A percentile compares a stretch with the other conserved stretches of the same genome.
Evolutionary conservation across 2,113 vertebrate genomes (phyloP).

Genomic region (Petromus typicus): DNA sequence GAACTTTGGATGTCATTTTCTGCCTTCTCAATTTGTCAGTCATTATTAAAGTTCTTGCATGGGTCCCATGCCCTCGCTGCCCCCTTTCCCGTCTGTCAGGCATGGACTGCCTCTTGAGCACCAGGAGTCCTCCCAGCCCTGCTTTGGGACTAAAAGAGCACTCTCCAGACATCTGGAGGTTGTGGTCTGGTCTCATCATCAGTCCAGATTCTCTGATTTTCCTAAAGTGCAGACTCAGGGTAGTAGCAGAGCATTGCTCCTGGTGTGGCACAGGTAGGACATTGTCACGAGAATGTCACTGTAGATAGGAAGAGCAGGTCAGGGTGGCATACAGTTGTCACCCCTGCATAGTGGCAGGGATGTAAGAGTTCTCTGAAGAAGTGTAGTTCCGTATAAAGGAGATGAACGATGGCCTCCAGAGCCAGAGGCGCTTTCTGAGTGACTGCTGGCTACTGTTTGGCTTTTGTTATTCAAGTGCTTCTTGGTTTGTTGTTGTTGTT

Average conservation of each 20-base stretch:
- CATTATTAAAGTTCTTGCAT: not conserved
- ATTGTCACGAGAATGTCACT: not conserved
- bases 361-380: not conserved
- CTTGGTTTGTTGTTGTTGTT: no score
- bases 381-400: not conserved
- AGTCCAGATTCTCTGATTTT: not conserved
- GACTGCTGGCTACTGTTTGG: not conserved
- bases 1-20: not conserved
- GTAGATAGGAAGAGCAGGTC: not conserved
- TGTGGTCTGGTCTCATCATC: not conserved
- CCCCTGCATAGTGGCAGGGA: not conserved
- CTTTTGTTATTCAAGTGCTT: not conserved
- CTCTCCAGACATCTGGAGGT: not conserved
- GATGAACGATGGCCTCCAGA: not conserved
- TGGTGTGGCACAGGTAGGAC: not conserved
- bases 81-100: not conserved
- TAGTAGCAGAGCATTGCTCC: not conserved
- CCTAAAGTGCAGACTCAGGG: not conserved
- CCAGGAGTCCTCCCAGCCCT: not conserved
- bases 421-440: not conserved
- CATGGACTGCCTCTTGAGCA: not conserved
- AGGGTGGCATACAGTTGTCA: not conserved
- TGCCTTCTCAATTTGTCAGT: not conserved
- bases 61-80: fast-evolving
- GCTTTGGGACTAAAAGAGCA: not conserved